A percentile compares a stretch with the other conserved stretches of the same genome.
phyloP scores from a whole-genome alignment of 2,797 vertebrate species.

The Tarsius wallacei region DNA sequence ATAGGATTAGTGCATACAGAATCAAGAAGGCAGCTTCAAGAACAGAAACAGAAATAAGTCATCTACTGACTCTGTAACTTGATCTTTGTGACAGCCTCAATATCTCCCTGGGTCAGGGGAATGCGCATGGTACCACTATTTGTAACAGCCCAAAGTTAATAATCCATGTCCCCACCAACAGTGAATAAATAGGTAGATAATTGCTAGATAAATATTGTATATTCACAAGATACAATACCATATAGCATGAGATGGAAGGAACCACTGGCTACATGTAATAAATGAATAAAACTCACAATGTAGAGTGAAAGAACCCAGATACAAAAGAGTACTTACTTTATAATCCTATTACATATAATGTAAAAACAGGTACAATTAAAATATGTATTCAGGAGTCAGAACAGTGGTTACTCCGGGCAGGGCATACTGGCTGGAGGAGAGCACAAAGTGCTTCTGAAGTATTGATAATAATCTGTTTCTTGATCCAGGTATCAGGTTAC shows the following conservation, averaged over 20 bases:
- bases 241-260: neutral
- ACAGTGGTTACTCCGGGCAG: neutral
- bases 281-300: neutral
- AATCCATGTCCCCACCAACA: neutral
- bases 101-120: neutral
- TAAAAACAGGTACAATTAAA: neutral
- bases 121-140: neutral
- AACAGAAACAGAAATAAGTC: neutral
- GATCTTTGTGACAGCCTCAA: neutral
- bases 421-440: neutral
- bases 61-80: slow-evolving; percentile 5
- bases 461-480: neutral
- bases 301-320: neutral
- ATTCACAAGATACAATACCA: neutral
- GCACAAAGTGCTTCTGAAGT: neutral
- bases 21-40: neutral
- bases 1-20: neutral
- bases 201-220: neutral
- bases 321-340: neutral
- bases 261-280: neutral
- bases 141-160: neutral
- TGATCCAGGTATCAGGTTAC: neutral
- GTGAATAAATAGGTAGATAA: neutral
- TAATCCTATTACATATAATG: neutral
- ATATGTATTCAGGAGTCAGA: neutral